A percentile compares a stretch with the other conserved stretches of the same genome.
These are phyloP conservation scores for Colletes collaris DNA, from an alignment of 2,888 invertebrate species.

Conservation along the genomic window DNA sequence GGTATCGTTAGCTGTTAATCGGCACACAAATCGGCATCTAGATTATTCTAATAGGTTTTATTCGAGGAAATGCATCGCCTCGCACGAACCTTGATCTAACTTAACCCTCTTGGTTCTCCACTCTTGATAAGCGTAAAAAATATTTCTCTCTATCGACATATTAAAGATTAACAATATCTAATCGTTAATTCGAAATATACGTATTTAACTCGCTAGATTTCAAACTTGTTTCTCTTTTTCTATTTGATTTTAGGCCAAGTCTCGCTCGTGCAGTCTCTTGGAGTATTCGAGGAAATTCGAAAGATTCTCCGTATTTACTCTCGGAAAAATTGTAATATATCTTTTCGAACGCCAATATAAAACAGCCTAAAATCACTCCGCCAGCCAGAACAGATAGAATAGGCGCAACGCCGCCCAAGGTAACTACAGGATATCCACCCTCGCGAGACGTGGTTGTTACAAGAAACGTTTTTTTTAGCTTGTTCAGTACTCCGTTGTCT, in stretches of 20 bases:
- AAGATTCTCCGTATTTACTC: neutral
- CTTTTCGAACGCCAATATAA: constrained; percentile 67
- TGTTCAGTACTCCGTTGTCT: constrained; percentile 70
- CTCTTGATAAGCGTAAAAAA: no score
- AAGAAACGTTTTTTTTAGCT: constrained; percentile 57
- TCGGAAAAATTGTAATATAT: constrained; percentile 5
- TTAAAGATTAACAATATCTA: no score
- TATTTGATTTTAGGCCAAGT: neutral
- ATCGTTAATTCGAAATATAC: neutral
- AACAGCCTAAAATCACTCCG: constrained; percentile 60
- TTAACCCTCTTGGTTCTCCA: no score
- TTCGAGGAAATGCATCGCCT: no score
- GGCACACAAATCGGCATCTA: no score
- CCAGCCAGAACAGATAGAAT: constrained; percentile 65
- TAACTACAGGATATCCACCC: constrained; percentile 43
- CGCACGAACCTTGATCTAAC: no score
- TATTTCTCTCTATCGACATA: no score
- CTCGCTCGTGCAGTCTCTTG: neutral
- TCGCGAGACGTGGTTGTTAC: neutral
- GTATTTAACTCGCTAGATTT: neutral
- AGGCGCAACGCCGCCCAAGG: constrained; percentile 65
- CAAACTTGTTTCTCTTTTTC: neutral
- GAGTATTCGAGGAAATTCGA: neutral
- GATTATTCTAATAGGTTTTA: no score
- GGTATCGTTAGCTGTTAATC: no score